These are phyloP conservation scores for Portunus trituberculatus DNA, from an alignment of 1,140 invertebrate species.

Conservation along the genomic window DNA sequence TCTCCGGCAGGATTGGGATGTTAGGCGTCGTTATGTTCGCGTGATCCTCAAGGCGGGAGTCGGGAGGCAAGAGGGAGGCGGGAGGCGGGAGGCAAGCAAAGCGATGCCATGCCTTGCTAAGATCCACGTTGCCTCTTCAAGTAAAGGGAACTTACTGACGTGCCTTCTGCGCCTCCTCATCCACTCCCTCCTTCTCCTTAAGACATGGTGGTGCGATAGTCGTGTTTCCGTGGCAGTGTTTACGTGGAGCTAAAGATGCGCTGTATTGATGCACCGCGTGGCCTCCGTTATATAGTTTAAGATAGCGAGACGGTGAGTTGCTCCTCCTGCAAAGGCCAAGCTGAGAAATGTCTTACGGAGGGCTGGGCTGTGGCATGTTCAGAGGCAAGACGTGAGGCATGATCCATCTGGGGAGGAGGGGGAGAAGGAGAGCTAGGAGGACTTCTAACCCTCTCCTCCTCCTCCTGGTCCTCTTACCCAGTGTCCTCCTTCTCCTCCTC, in stretches of 20 bases:
- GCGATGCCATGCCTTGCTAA: neutral
- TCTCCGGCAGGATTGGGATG: neutral
- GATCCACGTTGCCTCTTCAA: neutral
- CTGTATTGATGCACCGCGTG: neutral
- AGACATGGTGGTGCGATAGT: too few relatives aligned
- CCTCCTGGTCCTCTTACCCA: too few relatives aligned
- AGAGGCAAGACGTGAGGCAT: neutral
- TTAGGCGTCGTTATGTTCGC: neutral
- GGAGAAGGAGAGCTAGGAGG: neutral
- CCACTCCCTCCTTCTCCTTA: too few relatives aligned
- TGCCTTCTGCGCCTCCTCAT: neutral
- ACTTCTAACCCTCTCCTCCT: neutral
- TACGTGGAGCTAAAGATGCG: too few relatives aligned
- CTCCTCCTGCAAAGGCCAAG: neutral
- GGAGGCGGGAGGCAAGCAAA: neutral
- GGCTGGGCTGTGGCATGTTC: neutral
- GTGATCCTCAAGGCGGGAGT: neutral
- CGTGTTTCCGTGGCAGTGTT: too few relatives aligned
- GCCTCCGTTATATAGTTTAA: neutral
- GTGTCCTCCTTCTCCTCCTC: constrained; percentile 1
- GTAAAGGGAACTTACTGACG: neutral
- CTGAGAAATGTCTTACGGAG: neutral
- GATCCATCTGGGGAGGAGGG: neutral
- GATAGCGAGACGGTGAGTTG: neutral
- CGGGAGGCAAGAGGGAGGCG: too few relatives aligned